Base-by-base conservation (phyloP, 1,140 invertebrate genomes). In the Cydia fagiglandana region DNA sequence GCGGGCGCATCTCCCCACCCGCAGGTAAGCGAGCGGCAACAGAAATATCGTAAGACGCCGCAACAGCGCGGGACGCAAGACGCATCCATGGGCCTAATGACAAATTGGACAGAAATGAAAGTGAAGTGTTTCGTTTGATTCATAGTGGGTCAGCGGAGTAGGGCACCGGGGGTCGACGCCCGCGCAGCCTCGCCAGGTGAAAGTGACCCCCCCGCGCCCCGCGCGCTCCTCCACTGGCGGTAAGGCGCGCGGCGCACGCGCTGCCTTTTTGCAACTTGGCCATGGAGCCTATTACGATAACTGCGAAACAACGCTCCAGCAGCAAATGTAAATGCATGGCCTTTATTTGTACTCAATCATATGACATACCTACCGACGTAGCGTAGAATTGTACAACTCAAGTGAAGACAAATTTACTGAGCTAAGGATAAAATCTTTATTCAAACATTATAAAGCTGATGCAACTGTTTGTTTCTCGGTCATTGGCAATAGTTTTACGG, bases 161-260 rank as follows among this genome's bases (percentile, higher is more conserved):
- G 91, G 90, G 78, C 91, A 91, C 74, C 75, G 80, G 86, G 88
- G 91, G 88, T 92, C 91, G 90, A 86, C 90, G 91, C 82, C 87
- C 91, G 91, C 91, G 89, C 90, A 92, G 89, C 91, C 91, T 92
- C 91, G 91, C 84, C 79, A 85, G 84, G 91, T 89, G 90, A 91
- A 91, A 93, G 90, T 91, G 91, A 82, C 84, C 89, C 90, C 82
- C 86, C 84, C 84, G 81, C 80, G 30, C 86, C 86, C 84, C 83
- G 81, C 84, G 73, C 84, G 78, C 79, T 77, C 81, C 85, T 82
- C 81, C 86, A 84, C 84, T 86, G 84, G 81, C 84, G 75, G 83
- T 82, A 85, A 86, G 84, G 85, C 82, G 81, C 83, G 81, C 86
- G 84, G 88, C 90, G 90, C 91, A 88, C 90, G 88, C 88, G 89